Base-by-base conservation (phyloP, 53 echinoderm and acorn worm genomes). In the Paelopatides confundens region DNA sequence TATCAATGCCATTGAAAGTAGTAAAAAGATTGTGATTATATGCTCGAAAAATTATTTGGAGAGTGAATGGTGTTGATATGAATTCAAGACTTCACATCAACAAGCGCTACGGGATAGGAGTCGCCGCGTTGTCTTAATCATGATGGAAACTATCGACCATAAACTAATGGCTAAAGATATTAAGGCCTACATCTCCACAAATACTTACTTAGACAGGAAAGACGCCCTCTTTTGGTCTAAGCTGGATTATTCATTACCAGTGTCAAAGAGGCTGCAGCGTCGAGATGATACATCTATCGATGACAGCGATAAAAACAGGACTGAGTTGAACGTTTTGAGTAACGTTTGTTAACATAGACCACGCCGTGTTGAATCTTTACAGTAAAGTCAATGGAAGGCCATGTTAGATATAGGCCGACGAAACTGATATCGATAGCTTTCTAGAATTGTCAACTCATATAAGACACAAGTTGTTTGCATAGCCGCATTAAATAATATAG, bases 1-100 rank as follows among this genome's bases (percentile, higher is more conserved):
- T 30, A 66, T 89, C 52, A 86, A 87, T 31, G 92, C 92, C 36
- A 85, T 94, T 14, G 92, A 89, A 62, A 87, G 81, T 21, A 92
- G 94, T 58, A 83, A 81, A 11, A 71, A 88, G 52, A 92, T 87
- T 27, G 52, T 94, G 65, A 74, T 94, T 24, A 64, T 94, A 27
- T 84, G 92, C 48, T 87, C 92, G 12, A 71, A 92, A 35, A 90
- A 92, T 83, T 94, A 87, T 36, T 28, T 94, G n/a, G 28, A 90
- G 33, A 94, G 94, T 64, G 92, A 94, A 24, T 94, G 94, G 94
- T 94, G 94, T 53, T 89, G 87, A 31, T 92, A 85, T 26, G 94
- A 94, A 66, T 94, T 94, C 58, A 66, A 88, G 65, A 65, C 84
- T 26, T 92, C 94, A 34, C 92, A 94, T 67, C 48, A 50, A 21